Base-by-base conservation (phyloP, 2,888 invertebrate species). In the Amphimallon solstitiale region DNA sequence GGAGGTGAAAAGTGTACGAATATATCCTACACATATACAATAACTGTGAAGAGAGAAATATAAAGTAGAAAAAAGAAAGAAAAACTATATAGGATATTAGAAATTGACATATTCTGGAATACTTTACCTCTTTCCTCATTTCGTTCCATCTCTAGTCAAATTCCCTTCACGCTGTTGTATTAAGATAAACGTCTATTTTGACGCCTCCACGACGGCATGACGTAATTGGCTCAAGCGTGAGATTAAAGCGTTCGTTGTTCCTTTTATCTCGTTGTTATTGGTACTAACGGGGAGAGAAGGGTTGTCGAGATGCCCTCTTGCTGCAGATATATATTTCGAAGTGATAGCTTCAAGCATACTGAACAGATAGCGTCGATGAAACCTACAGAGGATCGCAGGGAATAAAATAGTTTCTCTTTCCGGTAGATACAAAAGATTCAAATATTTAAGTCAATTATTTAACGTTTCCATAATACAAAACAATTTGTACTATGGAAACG, bases 211-310 rank as follows among this genome's bases (percentile, higher is more conserved):
- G 65, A 62, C 68, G 60, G 48, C 65, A 59, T 66, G 68, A 64
- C 67, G 69, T 71, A 71, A 71, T 71, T 71, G 71, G 68, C 66
- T 67, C 65, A 63, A 68, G 68, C 70, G 66, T 67, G 65, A 71
- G 70, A 72, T 73, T 73, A 73, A 71, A 73, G 69, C 62, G 70
- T 69, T 59, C 69, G 68, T 64, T 63, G 67, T 64, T 65, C 70
- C 70, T 71, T 71, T 73, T 70, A 73, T 73, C 71, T 71, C 65
- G 67, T 68, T 71, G 71, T 70, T 73, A 73, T 71, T 71, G 69
- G 70, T 59, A 60, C 49, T 43, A 62, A 52, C 52, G 51, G 51
- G 49, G 52, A 38, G 63, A 63, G 51, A 52, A 51, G 63, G 54
- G 52, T 52, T 63, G 43, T 46, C 21, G 21, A 43, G 54, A 52